phyloP scores from a whole-genome alignment of 2,888 invertebrate genomes.

The Dusona sp. region DNA sequence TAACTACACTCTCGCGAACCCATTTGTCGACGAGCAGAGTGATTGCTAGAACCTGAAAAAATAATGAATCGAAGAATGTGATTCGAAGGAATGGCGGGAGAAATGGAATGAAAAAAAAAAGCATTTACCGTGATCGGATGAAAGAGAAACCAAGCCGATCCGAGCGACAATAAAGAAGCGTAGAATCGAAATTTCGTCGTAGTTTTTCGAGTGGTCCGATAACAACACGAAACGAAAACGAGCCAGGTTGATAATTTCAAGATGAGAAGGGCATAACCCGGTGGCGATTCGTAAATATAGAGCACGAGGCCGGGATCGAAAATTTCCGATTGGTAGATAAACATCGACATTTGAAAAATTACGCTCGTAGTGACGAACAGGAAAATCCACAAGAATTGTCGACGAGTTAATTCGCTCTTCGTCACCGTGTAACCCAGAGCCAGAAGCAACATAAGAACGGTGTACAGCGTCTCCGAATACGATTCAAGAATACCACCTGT shows the following conservation, averaged over 20 bases:
- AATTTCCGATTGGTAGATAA: constrained; percentile 92
- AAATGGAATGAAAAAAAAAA: not conserved
- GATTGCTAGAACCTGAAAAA: constrained; percentile 89
- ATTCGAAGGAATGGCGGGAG: constrained; percentile 21
- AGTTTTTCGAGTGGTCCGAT: constrained; percentile 80
- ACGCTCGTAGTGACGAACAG: constrained; percentile 92
- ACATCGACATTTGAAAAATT: constrained; percentile 90
- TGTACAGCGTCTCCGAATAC: constrained; percentile 90
- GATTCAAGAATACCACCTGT: constrained; percentile 91
- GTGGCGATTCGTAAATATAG: constrained; percentile 95
- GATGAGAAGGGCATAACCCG: constrained; percentile 93
- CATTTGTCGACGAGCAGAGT: constrained; percentile 89
- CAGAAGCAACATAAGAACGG: constrained; percentile 92
- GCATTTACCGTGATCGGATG: constrained; percentile 79
- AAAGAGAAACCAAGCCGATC: constrained; percentile 81
- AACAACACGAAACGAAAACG: constrained; percentile 88
- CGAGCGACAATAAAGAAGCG: constrained; percentile 78
- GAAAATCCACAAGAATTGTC: constrained; percentile 91
- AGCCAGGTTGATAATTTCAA: constrained; percentile 92
- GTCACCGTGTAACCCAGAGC: constrained; percentile 97
- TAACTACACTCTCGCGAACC: constrained; percentile 91
- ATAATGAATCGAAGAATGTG: not conserved
- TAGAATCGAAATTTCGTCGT: constrained; percentile 78
- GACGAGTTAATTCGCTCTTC: constrained; percentile 90
- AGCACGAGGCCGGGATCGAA: constrained; percentile 97